Percentiles rank a stretch among this genome's conserved stretches.
Conservation (phyloP, 2,888 invertebrate genomes). For the Adineta ricciae region DNA sequence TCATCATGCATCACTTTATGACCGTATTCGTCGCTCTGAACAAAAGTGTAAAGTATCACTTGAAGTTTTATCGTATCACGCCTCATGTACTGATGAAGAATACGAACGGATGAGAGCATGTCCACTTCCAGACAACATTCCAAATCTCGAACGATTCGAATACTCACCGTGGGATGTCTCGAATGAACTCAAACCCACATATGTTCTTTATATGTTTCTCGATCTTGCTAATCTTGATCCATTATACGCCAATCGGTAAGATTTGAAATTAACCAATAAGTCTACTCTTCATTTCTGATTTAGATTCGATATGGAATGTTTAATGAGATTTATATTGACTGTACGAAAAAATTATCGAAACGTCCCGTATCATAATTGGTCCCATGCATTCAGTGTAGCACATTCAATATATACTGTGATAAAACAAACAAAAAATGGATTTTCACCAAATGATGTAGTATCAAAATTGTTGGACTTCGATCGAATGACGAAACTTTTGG, state of each 20-base stretch:
- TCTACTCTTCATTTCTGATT: background rate
- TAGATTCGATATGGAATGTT: background rate
- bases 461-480: background rate
- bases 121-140: background rate
- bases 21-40: constrained; percentile 87
- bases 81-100: constrained; percentile 51
- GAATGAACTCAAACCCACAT: background rate
- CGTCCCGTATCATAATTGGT: constrained; percentile 89
- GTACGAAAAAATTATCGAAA: constrained; percentile 90
- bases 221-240: background rate
- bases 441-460: background rate
- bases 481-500: background rate
- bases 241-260: background rate
- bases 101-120: constrained; percentile 49
- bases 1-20: constrained; percentile 55
- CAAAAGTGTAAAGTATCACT: constrained; percentile 68
- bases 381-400: constrained; percentile 58
- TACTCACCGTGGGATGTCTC: background rate
- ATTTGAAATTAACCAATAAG: background rate
- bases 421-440: constrained; percentile 37
- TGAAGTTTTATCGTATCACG: constrained; percentile 54
- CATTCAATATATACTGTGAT: constrained; percentile 56
- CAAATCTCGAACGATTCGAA: background rate
- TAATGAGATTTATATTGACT: constrained; percentile 67
- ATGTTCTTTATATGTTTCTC: constrained; percentile 17